These are phyloP conservation scores for Melieria picta DNA, from an alignment of 2,888 invertebrate genomes.

Conservation along the genomic window DNA sequence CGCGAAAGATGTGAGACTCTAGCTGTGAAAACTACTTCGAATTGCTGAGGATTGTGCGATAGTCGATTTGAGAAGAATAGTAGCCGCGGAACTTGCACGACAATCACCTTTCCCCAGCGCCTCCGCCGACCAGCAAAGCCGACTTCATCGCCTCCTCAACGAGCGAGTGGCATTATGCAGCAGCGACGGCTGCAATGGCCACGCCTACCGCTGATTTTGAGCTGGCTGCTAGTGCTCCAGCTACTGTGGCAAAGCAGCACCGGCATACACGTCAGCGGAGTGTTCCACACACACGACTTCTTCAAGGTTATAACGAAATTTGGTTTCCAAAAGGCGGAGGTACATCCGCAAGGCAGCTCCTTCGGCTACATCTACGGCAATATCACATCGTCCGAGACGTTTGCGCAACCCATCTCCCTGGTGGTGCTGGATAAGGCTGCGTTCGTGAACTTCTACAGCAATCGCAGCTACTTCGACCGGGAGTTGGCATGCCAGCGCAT, in stretches of 20 bases:
- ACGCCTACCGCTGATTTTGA: constrained; percentile 12
- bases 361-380: constrained; percentile 97
- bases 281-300: constrained; percentile 77
- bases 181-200: constrained; percentile 19
- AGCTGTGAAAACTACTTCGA: too few species aligned
- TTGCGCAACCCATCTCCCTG: constrained; percentile 73
- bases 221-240: constrained; percentile 30
- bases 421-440: constrained; percentile 90
- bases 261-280: constrained; percentile 72
- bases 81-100: too few species aligned
- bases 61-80: too few species aligned
- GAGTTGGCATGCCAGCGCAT: constrained; percentile 83
- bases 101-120: too few species aligned
- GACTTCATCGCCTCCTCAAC: too few species aligned
- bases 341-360: constrained; percentile 83
- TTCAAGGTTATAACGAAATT: constrained; percentile 95
- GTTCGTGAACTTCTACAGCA: constrained; percentile 91
- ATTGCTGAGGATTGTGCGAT: too few species aligned
- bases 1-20: too few species aligned
- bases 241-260: neutral
- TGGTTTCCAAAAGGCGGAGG: constrained; percentile 95
- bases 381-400: constrained; percentile 78
- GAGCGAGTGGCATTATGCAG: constrained; percentile 18
- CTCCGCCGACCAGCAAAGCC: too few species aligned
- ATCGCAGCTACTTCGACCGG: constrained; percentile 73